Evolutionary conservation across 2,888 invertebrate species (phyloP).

Genomic region (Orchesella flavescens): DNA sequence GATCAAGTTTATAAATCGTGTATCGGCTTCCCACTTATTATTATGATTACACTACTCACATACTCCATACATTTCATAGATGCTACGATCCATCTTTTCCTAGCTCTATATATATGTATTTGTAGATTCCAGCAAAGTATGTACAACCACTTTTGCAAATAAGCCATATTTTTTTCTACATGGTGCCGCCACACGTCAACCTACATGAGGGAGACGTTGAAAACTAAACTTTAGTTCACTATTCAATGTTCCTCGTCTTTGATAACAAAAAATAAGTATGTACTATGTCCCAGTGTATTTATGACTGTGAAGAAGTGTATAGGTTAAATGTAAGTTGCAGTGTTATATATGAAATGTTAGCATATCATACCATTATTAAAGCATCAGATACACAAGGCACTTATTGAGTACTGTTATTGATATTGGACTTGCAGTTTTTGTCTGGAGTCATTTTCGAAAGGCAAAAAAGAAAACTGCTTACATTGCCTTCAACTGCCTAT

Average conservation of each 20-base stretch:
- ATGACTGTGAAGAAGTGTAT: too few species aligned
- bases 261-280: too few species aligned
- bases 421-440: slow-evolving; percentile 33
- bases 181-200: not conserved
- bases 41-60: slow-evolving; percentile 4
- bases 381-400: not conserved
- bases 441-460: slow-evolving; percentile 34
- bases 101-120: too few species aligned
- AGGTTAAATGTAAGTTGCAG: too few species aligned
- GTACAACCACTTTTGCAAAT: too few species aligned
- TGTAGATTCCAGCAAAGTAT: too few species aligned
- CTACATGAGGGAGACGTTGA: not conserved
- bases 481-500: slow-evolving; percentile 15
- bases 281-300: too few species aligned
- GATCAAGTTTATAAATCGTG: slow-evolving; percentile 64
- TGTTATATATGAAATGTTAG: too few species aligned
- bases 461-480: slow-evolving; percentile 30
- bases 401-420: slow-evolving; percentile 41
- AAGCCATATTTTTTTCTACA: too few species aligned
- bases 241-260: too few species aligned
- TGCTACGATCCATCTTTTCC: too few species aligned
- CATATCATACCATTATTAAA: too few species aligned
- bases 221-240: not conserved
- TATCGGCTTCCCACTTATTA: slow-evolving; percentile 46
- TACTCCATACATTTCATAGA: not conserved